Percentiles rank a stretch among this genome's conserved stretches.
Conservation (phyloP, 2,797 vertebrate species). For the Sebastes kiyomatsui region DNA sequence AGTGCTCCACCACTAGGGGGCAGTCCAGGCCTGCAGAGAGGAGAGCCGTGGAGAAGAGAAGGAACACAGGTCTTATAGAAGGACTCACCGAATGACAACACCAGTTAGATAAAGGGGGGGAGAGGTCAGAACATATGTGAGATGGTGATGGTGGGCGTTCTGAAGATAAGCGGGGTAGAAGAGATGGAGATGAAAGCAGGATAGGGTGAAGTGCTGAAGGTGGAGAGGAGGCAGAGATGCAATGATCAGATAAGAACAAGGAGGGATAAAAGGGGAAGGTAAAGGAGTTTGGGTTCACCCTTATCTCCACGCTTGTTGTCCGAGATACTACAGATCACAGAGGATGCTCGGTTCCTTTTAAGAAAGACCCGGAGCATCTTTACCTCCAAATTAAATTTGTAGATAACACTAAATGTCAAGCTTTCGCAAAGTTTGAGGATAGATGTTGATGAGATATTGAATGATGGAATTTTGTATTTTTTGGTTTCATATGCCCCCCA, state of each 20-base stretch:
- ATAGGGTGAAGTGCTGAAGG: neutral
- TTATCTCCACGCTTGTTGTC: slow-evolving; percentile 6
- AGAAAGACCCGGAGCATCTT: neutral
- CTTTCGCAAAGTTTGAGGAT: neutral
- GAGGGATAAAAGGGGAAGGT: neutral
- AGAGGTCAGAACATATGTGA: neutral
- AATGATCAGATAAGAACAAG: slow-evolving; percentile 7
- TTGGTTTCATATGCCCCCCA: neutral
- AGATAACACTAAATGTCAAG: slow-evolving; percentile 5
- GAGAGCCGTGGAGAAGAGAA: neutral
- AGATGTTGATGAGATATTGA: neutral
- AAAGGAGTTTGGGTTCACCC: neutral
- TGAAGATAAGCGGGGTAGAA: neutral
- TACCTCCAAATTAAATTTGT: neutral
- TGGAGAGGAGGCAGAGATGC: neutral
- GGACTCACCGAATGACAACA: neutral
- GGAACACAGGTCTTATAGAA: neutral
- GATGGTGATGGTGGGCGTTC: neutral
- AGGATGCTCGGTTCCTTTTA: neutral
- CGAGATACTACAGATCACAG: slow-evolving; percentile 5
- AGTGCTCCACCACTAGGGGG: slow-evolving; percentile 40
- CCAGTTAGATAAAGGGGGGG: neutral
- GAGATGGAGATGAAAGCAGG: slow-evolving; percentile 15
- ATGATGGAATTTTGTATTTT: neutral
- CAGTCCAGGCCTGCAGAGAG: slow-evolving; percentile 10